Evolutionary conservation across 2,888 invertebrate genomes (phyloP).

Genomic region (Mythimna pallens): DNA sequence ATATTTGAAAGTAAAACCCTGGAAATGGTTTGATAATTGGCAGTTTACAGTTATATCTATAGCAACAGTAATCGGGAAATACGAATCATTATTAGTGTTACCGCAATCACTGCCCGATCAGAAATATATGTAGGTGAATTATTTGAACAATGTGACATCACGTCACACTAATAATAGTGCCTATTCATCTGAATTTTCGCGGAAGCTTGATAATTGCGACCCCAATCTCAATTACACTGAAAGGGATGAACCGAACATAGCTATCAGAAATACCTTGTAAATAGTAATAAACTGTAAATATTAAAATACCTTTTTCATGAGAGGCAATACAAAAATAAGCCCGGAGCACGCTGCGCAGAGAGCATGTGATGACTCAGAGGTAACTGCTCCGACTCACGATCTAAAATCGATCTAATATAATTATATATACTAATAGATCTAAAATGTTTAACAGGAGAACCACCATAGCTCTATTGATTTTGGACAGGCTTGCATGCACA

Average conservation of each 20-base stretch:
- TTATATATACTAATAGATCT: no score
- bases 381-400: no score
- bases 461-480: background rate
- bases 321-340: no score
- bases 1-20: background rate
- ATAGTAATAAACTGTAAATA: background rate
- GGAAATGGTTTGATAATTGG: background rate
- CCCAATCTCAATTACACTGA: slow-evolving; percentile 23
- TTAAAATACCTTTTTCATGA: no score
- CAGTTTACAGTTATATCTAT: background rate
- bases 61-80: background rate
- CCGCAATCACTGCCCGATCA: slow-evolving; percentile 4
- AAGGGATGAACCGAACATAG: background rate
- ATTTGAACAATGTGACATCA: slow-evolving; percentile 22
- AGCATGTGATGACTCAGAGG: no score
- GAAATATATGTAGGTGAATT: slow-evolving; percentile 6
- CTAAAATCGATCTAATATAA: no score
- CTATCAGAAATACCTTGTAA: background rate
- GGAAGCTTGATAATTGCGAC: slow-evolving; percentile 17
- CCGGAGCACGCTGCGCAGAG: no score
- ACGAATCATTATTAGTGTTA: background rate
- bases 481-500: background rate
- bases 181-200: slow-evolving; percentile 23
- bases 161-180: slow-evolving; percentile 1
- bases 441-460: background rate